phyloP scores from a whole-genome alignment of 2,888 invertebrate species.

The Drosophila suboccidentalis region DNA sequence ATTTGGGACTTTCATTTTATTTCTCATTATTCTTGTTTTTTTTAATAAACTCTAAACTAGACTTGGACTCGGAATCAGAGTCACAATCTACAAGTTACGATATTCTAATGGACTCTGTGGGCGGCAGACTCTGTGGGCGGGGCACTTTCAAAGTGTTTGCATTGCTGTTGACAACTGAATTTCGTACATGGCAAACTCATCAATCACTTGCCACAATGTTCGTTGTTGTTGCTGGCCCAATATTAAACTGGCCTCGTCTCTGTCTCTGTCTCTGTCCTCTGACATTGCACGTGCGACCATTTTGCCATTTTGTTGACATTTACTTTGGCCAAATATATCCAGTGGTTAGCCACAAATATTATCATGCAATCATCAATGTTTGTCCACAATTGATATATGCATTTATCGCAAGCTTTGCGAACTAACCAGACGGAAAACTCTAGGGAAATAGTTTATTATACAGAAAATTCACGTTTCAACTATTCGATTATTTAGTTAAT shows the following conservation, averaged over 20 bases:
- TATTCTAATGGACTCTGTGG: slow-evolving; percentile 41
- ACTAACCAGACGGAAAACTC: background rate
- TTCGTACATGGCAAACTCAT: slow-evolving; percentile 45
- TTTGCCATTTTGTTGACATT: slow-evolving; percentile 62
- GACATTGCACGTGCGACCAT: slow-evolving; percentile 63
- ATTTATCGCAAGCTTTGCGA: slow-evolving; percentile 12
- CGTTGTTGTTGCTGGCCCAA: slow-evolving; percentile 36
- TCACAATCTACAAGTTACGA: slow-evolving; percentile 29
- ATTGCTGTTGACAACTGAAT: slow-evolving; percentile 70
- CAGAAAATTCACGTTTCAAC: background rate
- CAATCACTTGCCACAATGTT: slow-evolving; percentile 59
- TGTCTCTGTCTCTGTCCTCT: slow-evolving; percentile 19
- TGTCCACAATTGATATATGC: slow-evolving; percentile 23
- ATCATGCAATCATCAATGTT: slow-evolving; percentile 43
- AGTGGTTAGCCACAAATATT: slow-evolving; percentile 40
- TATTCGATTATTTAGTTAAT: background rate
- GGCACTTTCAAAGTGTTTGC: slow-evolving; percentile 44
- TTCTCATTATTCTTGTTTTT: slow-evolving; percentile 6
- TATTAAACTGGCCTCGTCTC: slow-evolving; percentile 41
- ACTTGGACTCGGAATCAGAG: background rate
- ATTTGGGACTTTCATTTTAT: slow-evolving; percentile 3
- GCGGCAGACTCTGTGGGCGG: background rate
- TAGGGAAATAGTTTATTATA: background rate
- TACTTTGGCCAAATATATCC: slow-evolving; percentile 47
- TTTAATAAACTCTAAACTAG: slow-evolving; percentile 16